A percentile compares a stretch with the other conserved stretches of the same genome.
These are phyloP conservation scores for Chrysolina haemoptera DNA, from an alignment of 2,888 invertebrate species.

Conservation along the genomic window DNA sequence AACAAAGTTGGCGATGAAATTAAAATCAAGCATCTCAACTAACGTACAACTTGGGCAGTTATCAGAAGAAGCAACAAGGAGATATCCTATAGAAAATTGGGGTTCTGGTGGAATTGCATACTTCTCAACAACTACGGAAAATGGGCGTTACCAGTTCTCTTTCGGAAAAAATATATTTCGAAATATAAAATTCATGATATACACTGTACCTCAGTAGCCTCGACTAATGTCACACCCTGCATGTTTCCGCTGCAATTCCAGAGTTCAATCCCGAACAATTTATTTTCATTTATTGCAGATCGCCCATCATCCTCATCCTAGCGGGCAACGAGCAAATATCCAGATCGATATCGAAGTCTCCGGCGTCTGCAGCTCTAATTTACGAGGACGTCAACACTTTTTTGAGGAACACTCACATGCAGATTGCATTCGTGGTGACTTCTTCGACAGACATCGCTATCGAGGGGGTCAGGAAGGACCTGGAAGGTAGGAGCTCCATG, in stretches of 20 bases:
- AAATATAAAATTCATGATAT: too few species aligned
- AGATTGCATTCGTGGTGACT: conserved; percentile 71
- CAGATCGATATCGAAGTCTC: conserved; percentile 72
- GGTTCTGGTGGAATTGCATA: too few species aligned
- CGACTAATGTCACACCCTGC: background rate
- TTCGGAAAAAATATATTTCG: too few species aligned
- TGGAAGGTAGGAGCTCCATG: conserved; percentile 73
- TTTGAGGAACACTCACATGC: conserved; percentile 76
- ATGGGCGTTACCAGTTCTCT: too few species aligned
- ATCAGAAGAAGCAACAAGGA: too few species aligned
- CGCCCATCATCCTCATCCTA: conserved; percentile 75
- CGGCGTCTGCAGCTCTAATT: conserved; percentile 73
- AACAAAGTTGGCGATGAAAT: too few species aligned
- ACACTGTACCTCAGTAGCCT: too few species aligned
- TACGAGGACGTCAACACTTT: conserved; percentile 76
- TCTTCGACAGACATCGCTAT: conserved; percentile 75
- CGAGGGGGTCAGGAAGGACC: conserved; percentile 75
- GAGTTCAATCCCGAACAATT: conserved; percentile 9
- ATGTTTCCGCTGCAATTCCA: conserved; percentile 6
- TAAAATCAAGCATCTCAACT: too few species aligned
- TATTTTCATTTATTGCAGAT: conserved; percentile 65
- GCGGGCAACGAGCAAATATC: conserved; percentile 77
- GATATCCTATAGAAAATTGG: too few species aligned
- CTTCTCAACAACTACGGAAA: too few species aligned
- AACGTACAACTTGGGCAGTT: too few species aligned